These are phyloP conservation scores for Gopherus flavomarginatus DNA, from an alignment of 2,113 vertebrate species.

Conservation along the genomic window DNA sequence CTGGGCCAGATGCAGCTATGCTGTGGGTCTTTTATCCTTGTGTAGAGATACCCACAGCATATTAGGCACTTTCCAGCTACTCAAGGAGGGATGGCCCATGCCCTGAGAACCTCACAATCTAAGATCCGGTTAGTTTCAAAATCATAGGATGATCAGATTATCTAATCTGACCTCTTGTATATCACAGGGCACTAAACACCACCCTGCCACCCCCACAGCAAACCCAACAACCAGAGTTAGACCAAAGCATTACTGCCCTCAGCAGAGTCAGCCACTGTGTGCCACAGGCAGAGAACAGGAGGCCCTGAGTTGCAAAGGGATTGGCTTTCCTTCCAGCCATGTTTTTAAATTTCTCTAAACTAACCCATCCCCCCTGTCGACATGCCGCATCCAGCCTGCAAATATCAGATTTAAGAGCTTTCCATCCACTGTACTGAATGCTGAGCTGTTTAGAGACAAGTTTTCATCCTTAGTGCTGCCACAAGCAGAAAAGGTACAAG, in stretches of 20 bases:
- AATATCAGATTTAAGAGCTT: constrained; percentile 45
- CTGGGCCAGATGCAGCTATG: not conserved
- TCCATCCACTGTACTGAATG: constrained; percentile 4
- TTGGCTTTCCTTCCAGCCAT: not conserved
- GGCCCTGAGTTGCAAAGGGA: not conserved
- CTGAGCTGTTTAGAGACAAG: not conserved
- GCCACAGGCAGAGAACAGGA: not conserved
- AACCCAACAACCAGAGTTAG: not conserved
- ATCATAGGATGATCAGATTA: not conserved
- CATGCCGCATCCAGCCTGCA: not conserved
- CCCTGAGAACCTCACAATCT: not conserved
- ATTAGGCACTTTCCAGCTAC: not conserved
- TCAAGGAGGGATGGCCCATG: not conserved
- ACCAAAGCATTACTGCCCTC: not conserved
- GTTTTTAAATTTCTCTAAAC: not conserved
- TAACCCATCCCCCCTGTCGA: not conserved
- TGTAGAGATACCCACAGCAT: not conserved
- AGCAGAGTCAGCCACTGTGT: not conserved
- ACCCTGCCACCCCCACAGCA: not conserved
- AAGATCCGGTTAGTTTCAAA: not conserved
- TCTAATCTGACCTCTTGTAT: not conserved
- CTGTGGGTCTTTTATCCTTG: not conserved
- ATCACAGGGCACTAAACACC: not conserved
- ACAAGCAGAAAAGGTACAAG: not conserved
- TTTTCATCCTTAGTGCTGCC: constrained; percentile 2